Conservation (phyloP, 1,140 invertebrate genomes). For the Schlechtendalia chinensis region DNA sequence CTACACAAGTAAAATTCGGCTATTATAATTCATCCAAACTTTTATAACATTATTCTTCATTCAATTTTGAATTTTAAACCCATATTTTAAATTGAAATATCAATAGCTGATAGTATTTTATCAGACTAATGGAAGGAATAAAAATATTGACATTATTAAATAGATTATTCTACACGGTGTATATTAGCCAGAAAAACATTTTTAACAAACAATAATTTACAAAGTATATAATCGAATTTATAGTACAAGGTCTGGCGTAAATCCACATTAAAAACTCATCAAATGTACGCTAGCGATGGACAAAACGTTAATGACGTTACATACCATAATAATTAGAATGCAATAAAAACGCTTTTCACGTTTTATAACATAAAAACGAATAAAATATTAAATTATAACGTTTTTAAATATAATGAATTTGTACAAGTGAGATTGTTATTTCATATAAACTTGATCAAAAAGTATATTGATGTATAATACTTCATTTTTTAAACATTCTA, state of each 20-base stretch:
- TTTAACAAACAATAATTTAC: not conserved
- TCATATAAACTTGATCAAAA: not conserved
- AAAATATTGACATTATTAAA: not conserved
- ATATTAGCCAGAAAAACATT: not conserved
- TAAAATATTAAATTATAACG: not conserved
- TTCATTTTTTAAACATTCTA: no score
- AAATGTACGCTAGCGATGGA: not conserved
- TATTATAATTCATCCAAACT: no score
- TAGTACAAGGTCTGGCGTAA: not conserved
- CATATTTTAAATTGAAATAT: no score
- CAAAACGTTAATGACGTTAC: not conserved
- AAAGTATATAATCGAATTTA: not conserved
- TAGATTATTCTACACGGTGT: not conserved
- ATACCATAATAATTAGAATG: not conserved
- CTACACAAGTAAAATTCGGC: no score
- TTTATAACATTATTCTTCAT: no score
- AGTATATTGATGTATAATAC: no score
- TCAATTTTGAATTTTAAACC: no score
- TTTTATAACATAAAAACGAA: not conserved
- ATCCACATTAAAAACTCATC: conserved; percentile 3
- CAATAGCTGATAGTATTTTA: not conserved
- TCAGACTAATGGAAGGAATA: not conserved
- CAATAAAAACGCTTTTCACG: not conserved
- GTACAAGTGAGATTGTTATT: not conserved
- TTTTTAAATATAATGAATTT: not conserved